phyloP scores from a whole-genome alignment of 1,140 invertebrate genomes.

The Pogonomyrmex californicus region DNA sequence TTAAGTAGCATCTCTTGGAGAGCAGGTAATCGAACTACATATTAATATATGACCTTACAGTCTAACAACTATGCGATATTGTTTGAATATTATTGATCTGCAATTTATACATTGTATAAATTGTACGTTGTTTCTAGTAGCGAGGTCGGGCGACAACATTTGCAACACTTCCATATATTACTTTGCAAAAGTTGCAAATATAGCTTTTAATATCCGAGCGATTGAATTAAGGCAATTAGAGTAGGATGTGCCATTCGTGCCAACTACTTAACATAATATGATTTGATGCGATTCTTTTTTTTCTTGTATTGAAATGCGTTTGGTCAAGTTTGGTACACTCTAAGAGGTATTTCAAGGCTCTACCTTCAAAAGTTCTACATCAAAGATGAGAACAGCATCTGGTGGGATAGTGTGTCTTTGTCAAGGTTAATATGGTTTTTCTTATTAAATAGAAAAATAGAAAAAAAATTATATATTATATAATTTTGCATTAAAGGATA shows the following conservation, averaged over 20 bases:
- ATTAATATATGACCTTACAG: constrained; percentile 45
- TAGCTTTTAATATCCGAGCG: constrained; percentile 71
- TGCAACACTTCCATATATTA: constrained; percentile 29
- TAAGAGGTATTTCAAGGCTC: constrained; percentile 86
- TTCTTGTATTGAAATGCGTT: constrained; percentile 77
- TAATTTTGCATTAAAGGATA: constrained; percentile 87
- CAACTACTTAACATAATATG: constrained; percentile 76
- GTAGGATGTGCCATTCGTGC: constrained; percentile 79
- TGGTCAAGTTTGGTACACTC: constrained; percentile 75
- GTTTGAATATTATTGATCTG: constrained; percentile 22
- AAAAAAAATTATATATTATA: constrained; percentile 17
- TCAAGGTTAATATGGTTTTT: constrained; percentile 83
- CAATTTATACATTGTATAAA: constrained; percentile 59
- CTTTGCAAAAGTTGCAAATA: constrained; percentile 14
- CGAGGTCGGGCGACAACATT: neutral
- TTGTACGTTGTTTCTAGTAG: neutral
- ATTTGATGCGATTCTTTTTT: constrained; percentile 76
- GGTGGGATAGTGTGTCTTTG: constrained; percentile 93
- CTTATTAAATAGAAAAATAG: neutral
- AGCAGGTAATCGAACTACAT: constrained; percentile 46
- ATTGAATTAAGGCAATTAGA: constrained; percentile 80
- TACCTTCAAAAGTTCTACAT: constrained; percentile 96
- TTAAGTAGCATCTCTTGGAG: constrained; percentile 54
- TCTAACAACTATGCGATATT: constrained; percentile 47
- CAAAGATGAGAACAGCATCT: constrained; percentile 97